Conservation (phyloP, 2,113 vertebrate genomes). For the Engystomops pustulosus region DNA sequence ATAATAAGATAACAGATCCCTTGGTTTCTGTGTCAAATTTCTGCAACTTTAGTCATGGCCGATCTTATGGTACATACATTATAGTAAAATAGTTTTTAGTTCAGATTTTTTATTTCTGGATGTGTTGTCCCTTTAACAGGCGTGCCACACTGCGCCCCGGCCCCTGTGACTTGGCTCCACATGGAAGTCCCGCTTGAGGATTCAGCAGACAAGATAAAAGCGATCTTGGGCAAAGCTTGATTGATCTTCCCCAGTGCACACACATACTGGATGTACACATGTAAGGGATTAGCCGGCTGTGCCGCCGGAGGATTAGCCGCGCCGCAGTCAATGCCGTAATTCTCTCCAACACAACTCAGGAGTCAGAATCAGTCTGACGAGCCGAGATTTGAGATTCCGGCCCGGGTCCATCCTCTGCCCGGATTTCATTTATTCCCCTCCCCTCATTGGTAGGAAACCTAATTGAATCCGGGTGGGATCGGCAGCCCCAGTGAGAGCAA, state of each 20-base stretch:
- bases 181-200: not conserved
- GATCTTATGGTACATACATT: not conserved
- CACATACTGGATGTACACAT: slow-evolving; percentile 51
- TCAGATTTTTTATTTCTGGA: not conserved
- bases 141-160: not conserved
- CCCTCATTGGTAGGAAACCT: slow-evolving; percentile 13
- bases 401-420: not conserved
- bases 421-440: not conserved
- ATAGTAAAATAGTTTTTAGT: not conserved
- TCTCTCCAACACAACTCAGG: slow-evolving; percentile 17
- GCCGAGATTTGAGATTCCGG: slow-evolving; percentile 11
- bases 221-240: slow-evolving; percentile 43
- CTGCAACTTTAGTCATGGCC: not conserved
- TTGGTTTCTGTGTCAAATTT: too few relatives aligned
- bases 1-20: not conserved
- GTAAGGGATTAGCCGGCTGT: slow-evolving; percentile 50
- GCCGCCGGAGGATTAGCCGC: slow-evolving; percentile 42
- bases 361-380: slow-evolving; percentile 33
- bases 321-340: slow-evolving; percentile 28
- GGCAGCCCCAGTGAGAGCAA: not conserved
- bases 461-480: slow-evolving; percentile 11
- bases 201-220: slow-evolving; percentile 52
- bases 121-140: not conserved
- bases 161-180: too few relatives aligned
- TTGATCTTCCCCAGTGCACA: slow-evolving; percentile 47